Evolutionary conservation across 2,113 vertebrate species (phyloP), one percentile per base, ranked within the genome.

Genomic region (Hucho hucho): DNA sequence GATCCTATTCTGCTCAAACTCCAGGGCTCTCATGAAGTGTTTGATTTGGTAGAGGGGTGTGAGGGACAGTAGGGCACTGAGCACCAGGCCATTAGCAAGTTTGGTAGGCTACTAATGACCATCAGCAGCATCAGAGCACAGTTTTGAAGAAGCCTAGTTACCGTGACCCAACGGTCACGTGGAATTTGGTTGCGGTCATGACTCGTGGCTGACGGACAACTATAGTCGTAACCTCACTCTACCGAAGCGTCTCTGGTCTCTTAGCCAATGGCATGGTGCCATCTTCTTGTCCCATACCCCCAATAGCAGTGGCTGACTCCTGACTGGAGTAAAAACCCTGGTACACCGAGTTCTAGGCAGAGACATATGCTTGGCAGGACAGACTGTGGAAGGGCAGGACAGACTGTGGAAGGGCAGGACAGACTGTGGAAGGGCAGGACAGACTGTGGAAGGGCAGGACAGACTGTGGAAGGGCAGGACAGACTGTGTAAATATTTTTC

Each of bases 161-260:
- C 47, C 14, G 69, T 76, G 2, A 69, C 3, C 11, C 14, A 1
- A 16, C 6, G 43, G 9, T 7, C n/a, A 13, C 16, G 73, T 37
- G 49, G 66, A 47, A 24, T 53, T 76, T 0, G 76, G 75, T 72
- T 83, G 71, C 72, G 56, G 67, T 70, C 67, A 75, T 6, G 0
- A 47, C 32, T 25, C 53, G 43, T 77, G 69, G 81, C 77, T 49
- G 32, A 78, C 81, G 75, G 76, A 88, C 92, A 91, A 90, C 80
- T 92, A 69, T 5, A n/a, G 12, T 28, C 58, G 87, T 79, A 87
- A 90, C 80, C 53, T 78, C 58, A 82, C 37, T 7, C 37, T 37
- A 37, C 37, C 37, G 9, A 37, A 37, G 37, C 74, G 53, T 47
- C 13, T 16, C 14, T n/a, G 73, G 74, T 75, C 24, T 2, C 66